These are phyloP conservation scores for Decapterus maruadsi DNA, from an alignment of 2,797 vertebrate species.

Conservation along the genomic window DNA sequence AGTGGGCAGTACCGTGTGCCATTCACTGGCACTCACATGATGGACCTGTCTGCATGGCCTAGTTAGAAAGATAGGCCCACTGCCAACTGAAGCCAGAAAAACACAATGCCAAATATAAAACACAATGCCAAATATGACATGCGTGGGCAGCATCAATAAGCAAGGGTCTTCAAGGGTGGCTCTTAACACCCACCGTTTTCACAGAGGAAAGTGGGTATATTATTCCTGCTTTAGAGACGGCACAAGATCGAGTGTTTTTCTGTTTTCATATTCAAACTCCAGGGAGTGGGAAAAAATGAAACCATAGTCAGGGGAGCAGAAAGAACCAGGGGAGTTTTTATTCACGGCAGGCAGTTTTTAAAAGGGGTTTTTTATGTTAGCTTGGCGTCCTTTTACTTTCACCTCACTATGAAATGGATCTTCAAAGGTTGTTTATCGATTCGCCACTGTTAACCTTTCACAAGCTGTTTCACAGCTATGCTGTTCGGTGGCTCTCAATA, in stretches of 20 bases:
- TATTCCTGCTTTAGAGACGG: slow-evolving; percentile 52
- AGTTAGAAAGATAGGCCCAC: slow-evolving; percentile 60
- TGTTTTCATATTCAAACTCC: slow-evolving; percentile 56
- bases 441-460: slow-evolving; percentile 73
- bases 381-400: slow-evolving; percentile 59
- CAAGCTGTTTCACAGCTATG: slow-evolving; percentile 55
- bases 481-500: slow-evolving; percentile 49
- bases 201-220: slow-evolving; percentile 42
- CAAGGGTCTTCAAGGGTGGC: slow-evolving; percentile 48
- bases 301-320: slow-evolving; percentile 40
- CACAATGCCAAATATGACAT: slow-evolving; percentile 51
- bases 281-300: slow-evolving; percentile 44
- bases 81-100: slow-evolving; percentile 47
- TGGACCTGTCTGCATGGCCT: slow-evolving; percentile 71
- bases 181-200: slow-evolving; percentile 50
- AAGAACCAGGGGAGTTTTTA: slow-evolving; percentile 61
- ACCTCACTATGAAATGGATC: slow-evolving; percentile 66
- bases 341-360: slow-evolving; percentile 59
- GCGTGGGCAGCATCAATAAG: slow-evolving; percentile 52
- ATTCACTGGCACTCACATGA: slow-evolving; percentile 65
- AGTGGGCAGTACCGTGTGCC: slow-evolving; percentile 73
- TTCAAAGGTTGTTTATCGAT: slow-evolving; percentile 77
- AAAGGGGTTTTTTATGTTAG: slow-evolving; percentile 53
- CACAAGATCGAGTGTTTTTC: slow-evolving; percentile 46
- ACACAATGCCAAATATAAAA: slow-evolving; percentile 46